Evolutionary conservation across 1,140 invertebrate species (phyloP), one percentile per base, ranked within the genome.

Genomic region (Achroia grisella): DNA sequence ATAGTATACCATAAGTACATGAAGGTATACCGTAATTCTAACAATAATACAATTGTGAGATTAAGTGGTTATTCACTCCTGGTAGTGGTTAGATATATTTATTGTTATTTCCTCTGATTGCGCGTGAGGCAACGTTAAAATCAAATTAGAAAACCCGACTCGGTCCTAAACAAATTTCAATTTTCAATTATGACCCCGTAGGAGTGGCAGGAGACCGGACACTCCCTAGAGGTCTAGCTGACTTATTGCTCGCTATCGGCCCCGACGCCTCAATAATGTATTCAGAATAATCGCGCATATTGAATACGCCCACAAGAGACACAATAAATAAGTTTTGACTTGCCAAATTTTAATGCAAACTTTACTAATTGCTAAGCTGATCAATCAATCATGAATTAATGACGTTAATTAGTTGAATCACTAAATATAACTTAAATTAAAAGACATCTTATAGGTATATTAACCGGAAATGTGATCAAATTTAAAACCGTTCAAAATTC

Each of bases 111-210:
- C 63, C 50, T 41, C 36, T 58, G 65, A 78, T 73, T 76, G 71
- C 58, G 59, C 62, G 49, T 54, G 57, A 67, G 50, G 55, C 60
- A 62, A 65, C 66, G 48, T 62, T 65, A 52, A 68, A 78, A 79
- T 80, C 62, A 64, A 81, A 84, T 81, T 78, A 84, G 68, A 52
- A 65, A 57, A 32, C 50, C 70, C 61, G 52, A 56, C 60, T 62
- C 67, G 65, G 69, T 76, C 77, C 80, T 81, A 80, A 80, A 81
- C 74, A 84, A 84, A 84, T 84, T 81, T 80, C 75, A 81, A 79
- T 81, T 81, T 79, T 75, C 79, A 83, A 81, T 81, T 84, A 81
- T 72, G 61, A 56, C 54, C 62, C 61, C 60, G 62, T 53, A 66
- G 58, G 52, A 67, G 56, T 62, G 57, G 60, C 55, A 50, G 47